Percentiles rank a stretch among this genome's conserved stretches.
These are phyloP conservation scores for Oryzias woworae DNA, from an alignment of 2,113 vertebrate genomes.

Conservation along the genomic window DNA sequence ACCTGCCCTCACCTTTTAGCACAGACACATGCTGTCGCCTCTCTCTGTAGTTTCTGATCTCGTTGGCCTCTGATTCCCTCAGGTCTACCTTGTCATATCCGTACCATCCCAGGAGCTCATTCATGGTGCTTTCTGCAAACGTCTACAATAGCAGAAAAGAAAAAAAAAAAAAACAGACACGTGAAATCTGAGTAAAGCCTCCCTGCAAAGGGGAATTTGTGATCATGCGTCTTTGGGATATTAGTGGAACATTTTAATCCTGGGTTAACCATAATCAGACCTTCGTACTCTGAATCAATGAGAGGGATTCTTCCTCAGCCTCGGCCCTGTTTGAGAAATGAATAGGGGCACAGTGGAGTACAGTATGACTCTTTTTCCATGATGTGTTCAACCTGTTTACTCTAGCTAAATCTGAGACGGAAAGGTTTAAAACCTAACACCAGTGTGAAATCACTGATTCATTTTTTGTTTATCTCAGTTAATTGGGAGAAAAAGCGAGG, in stretches of 20 bases:
- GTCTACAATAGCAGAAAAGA: slow-evolving; percentile 76
- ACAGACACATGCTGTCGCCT: slow-evolving; percentile 95
- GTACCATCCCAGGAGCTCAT: slow-evolving; percentile 98
- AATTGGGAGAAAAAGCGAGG: slow-evolving; percentile 68
- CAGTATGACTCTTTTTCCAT: slow-evolving; percentile 76
- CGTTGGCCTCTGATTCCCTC: slow-evolving; percentile 92
- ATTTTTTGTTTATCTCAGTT: slow-evolving; percentile 74
- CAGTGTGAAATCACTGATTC: slow-evolving; percentile 76
- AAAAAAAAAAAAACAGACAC: slow-evolving; percentile 18
- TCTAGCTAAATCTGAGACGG: slow-evolving; percentile 76
- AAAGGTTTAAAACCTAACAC: slow-evolving; percentile 76
- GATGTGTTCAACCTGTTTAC: slow-evolving; percentile 76
- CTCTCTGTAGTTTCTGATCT: slow-evolving; percentile 91
- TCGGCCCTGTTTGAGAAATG: slow-evolving; percentile 54
- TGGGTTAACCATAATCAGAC: slow-evolving; percentile 71
- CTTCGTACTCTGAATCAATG: slow-evolving; percentile 65
- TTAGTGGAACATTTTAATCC: slow-evolving; percentile 70
- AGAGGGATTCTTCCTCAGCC: slow-evolving; percentile 64
- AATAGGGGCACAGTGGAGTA: slow-evolving; percentile 71
- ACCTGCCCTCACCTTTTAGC: slow-evolving; percentile 88
- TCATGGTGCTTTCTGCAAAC: slow-evolving; percentile 98
- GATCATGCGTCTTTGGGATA: slow-evolving; percentile 46
- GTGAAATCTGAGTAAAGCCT: neutral
- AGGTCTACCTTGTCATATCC: slow-evolving; percentile 96
- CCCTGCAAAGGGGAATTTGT: slow-evolving; percentile 51